Base-by-base conservation (phyloP, 2,888 invertebrate species). In the Cantharis lateralis region DNA sequence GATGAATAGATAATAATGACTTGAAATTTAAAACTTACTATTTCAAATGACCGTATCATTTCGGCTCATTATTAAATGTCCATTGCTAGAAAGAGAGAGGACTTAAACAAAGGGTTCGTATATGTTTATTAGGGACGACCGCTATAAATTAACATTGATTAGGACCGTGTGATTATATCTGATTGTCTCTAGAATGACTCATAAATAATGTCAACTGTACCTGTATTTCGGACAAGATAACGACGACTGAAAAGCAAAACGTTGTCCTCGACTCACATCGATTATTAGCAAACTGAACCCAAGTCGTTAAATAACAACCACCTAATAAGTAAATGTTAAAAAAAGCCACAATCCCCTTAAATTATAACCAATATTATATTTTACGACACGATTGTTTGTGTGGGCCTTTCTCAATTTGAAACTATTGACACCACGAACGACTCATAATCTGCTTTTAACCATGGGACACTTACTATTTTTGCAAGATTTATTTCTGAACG, bases 141-240 rank as follows among this genome's bases (percentile, higher is more conserved):
- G 86, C 86, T 85, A 87, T 88, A 88, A 88, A 88, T 88, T 87
- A 87, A 86, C 87, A 88, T 88, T 87, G 88, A 88, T 88, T 87
- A 87, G 88, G 87, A 87, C 87, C 87, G 87, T 87, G 87, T 87
- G 87, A 88, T 88, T 86, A 87, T 88, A 88, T 88, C 88, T 85
- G 88, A 88, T 87, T 87, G 88, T 87, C 86, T 86, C 85, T 83
- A 83, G 85, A 86, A 86, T 85, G 85, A 85, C 84, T 85, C 83
- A 87, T 88, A 88, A 88, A 88, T 88, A 87, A 88, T 86, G 85
- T 84, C 85, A 64, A 74, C 78, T 75, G 75, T 81, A 78, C 80
- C 81, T 81, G 79, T 74, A 74, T 78, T 75, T 81, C 78, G 78
- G 78, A 78, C 76, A 79, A 80, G 82, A 82, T 82, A 82, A 81